Percentiles rank a stretch among this genome's conserved stretches.
Conservation (phyloP, 2,888 invertebrate species). For the Gryllus longicercus region DNA sequence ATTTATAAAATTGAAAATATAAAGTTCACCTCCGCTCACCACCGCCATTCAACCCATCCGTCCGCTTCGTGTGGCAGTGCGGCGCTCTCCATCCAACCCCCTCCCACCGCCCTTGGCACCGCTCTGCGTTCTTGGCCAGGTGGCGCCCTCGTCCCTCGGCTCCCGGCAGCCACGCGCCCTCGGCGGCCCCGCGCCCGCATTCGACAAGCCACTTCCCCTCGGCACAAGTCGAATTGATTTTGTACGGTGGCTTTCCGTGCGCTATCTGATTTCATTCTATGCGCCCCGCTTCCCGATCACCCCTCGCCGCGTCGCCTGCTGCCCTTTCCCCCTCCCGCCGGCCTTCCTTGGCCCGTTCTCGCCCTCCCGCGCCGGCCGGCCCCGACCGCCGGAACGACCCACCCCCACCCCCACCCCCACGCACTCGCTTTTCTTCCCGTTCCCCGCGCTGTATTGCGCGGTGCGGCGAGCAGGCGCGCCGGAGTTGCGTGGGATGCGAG, state of each 20-base stretch:
- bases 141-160: neutral
- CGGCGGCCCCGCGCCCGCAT: neutral
- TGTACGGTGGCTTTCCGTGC: conserved; percentile 17
- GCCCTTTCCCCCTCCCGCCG: neutral
- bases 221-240: conserved; percentile 17
- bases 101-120: neutral
- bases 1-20: too few species aligned
- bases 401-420: too few species aligned
- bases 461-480: too few species aligned
- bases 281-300: conserved; percentile 1
- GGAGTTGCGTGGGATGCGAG: neutral
- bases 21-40: too few species aligned
- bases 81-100: neutral
- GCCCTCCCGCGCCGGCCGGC: neutral
- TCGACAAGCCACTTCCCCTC: conserved; percentile 17
- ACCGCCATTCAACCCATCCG: too few species aligned
- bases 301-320: neutral
- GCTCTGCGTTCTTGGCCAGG: neutral
- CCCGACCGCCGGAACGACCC: neutral
- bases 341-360: neutral
- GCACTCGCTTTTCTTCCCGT: too few species aligned
- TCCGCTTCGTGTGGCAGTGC: too few species aligned
- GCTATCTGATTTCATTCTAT: neutral
- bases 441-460: too few species aligned
- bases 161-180: neutral